phyloP scores from a whole-genome alignment of 2,888 invertebrate genomes.

The Aspidiotus destructor region DNA sequence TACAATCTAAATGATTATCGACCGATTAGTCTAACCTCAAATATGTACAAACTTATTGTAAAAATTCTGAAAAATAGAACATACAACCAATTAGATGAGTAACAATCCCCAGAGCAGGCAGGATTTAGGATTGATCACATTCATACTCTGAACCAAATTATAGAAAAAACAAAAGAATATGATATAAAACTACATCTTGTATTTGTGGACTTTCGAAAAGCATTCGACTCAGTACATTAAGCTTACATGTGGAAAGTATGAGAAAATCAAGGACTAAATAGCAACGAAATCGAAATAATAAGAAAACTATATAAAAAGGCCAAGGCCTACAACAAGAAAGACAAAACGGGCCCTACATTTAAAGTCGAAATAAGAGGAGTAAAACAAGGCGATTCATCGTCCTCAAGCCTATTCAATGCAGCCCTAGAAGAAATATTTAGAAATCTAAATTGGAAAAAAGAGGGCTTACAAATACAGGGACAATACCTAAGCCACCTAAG shows the following conservation, averaged over 20 bases:
- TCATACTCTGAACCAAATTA: neutral
- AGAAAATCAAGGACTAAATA: neutral
- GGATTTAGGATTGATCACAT: neutral
- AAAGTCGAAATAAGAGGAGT: neutral
- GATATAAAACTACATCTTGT: neutral
- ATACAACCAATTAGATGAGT: neutral
- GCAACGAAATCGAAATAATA: neutral
- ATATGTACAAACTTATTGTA: too few relatives aligned
- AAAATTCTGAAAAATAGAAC: too few relatives aligned
- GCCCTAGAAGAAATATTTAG: neutral
- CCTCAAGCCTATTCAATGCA: neutral
- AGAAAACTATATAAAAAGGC: neutral
- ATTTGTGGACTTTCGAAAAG: neutral
- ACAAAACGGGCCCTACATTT: neutral
- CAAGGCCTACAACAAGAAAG: neutral
- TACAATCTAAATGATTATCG: too few relatives aligned
- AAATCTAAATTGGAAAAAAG: neutral
- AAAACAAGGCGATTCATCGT: neutral
- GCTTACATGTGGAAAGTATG: neutral
- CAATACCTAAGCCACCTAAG: neutral
- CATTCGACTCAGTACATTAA: neutral
- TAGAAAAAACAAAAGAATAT: neutral
- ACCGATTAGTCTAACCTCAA: too few relatives aligned
- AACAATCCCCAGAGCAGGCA: neutral
- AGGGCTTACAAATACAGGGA: neutral